phyloP scores from a whole-genome alignment of 2,797 vertebrate species.

The Anolis apletophallus region DNA sequence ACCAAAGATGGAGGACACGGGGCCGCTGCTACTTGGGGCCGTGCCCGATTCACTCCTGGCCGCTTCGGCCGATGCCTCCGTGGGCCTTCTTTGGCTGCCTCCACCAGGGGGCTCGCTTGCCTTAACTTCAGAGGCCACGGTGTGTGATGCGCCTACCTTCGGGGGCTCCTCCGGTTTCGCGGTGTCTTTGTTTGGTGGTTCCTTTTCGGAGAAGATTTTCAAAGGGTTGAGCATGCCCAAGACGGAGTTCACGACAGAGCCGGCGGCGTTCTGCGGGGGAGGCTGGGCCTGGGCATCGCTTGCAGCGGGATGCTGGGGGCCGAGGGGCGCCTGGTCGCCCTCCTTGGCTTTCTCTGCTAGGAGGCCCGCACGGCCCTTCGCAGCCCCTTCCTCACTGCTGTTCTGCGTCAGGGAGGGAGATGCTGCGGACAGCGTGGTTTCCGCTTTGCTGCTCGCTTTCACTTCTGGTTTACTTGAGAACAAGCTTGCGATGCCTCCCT shows the following conservation, averaged over 20 bases:
- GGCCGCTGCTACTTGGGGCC: slow-evolving; percentile 19
- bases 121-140: slow-evolving; percentile 43
- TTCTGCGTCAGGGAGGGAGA: slow-evolving; percentile 73
- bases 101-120: not conserved
- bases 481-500: slow-evolving; percentile 79
- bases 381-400: slow-evolving; percentile 51
- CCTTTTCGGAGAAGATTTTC: slow-evolving; percentile 82
- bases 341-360: slow-evolving; percentile 48
- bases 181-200: slow-evolving; percentile 63
- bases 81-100: not conserved
- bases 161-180: slow-evolving; percentile 40
- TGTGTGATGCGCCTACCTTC: slow-evolving; percentile 37
- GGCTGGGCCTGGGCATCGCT: not conserved
- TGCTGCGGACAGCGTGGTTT: slow-evolving; percentile 75
- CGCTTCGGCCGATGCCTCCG: slow-evolving; percentile 19
- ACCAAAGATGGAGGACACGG: slow-evolving; percentile 57
- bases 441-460: slow-evolving; percentile 71
- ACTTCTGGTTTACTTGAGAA: slow-evolving; percentile 79
- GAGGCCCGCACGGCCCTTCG: slow-evolving; percentile 20
- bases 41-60: slow-evolving; percentile 46
- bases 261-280: slow-evolving; percentile 66
- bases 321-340: slow-evolving; percentile 31
- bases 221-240: slow-evolving; percentile 85
- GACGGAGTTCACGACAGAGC: slow-evolving; percentile 78
- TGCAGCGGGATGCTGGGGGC: slow-evolving; percentile 41